These are phyloP conservation scores for Mactra quadrangularis DNA, from an alignment of 1,140 invertebrate species.

Conservation along the genomic window DNA sequence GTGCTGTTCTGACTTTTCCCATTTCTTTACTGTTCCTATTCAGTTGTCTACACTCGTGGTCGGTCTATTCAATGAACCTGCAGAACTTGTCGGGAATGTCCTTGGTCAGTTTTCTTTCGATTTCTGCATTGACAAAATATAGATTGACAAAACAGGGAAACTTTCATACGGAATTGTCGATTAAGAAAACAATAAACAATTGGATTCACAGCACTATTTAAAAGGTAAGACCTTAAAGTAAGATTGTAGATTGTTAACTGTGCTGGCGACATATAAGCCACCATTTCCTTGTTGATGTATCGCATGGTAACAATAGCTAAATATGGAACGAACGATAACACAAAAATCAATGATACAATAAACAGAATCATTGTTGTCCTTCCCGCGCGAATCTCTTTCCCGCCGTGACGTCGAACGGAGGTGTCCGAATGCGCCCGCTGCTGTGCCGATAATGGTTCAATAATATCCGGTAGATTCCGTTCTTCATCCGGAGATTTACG, in stretches of 20 bases:
- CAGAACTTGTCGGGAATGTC: too few relatives aligned
- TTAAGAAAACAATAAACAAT: conserved; percentile 68
- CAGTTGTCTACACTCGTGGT: too few relatives aligned
- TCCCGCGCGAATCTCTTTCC: conserved; percentile 43
- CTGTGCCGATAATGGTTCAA: conserved; percentile 13
- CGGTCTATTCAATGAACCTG: too few relatives aligned
- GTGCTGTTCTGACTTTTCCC: too few relatives aligned
- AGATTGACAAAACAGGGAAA: conserved; percentile 30
- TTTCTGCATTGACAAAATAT: conserved; percentile 21
- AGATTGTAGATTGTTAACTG: conserved; percentile 56
- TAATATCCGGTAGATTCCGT: conserved; percentile 25
- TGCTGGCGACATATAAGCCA: conserved; percentile 23
- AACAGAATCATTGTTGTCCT: conserved; percentile 60
- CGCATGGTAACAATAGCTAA: conserved; percentile 47
- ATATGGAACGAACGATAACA: conserved; percentile 59
- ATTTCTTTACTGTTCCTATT: too few relatives aligned
- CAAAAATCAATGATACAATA: conserved; percentile 55
- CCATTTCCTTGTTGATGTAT: conserved; percentile 26
- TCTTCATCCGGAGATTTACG: not conserved
- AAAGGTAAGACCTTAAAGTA: conserved; percentile 64
- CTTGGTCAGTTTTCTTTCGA: too few relatives aligned
- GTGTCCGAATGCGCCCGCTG: conserved; percentile 35
- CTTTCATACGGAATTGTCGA: conserved; percentile 60
- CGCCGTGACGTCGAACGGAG: conserved; percentile 48
- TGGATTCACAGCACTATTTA: conserved; percentile 70